Conservation (phyloP, 2,113 vertebrate genomes). For the Nymphicus hollandicus region DNA sequence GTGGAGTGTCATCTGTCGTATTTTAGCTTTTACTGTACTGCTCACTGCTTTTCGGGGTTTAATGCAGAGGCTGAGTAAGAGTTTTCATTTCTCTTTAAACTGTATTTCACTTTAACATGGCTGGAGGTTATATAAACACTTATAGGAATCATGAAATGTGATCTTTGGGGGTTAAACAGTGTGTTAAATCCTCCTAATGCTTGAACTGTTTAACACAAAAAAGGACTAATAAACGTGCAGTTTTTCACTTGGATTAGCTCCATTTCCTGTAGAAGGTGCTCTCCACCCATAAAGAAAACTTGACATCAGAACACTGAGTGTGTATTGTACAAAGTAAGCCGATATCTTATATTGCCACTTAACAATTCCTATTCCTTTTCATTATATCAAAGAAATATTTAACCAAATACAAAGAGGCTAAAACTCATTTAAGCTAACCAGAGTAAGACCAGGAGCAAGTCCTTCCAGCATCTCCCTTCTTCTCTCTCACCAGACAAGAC, state of each 20-base stretch:
- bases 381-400: neutral
- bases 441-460: neutral
- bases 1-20: neutral
- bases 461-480: neutral
- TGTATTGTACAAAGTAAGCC: neutral
- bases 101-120: slow-evolving; percentile 47
- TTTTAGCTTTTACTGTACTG: slow-evolving; percentile 23
- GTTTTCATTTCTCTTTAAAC: slow-evolving; percentile 30
- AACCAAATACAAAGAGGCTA: neutral
- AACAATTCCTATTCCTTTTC: neutral
- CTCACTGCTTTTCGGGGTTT: slow-evolving; percentile 20
- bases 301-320: slow-evolving; percentile 24
- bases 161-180: slow-evolving; percentile 62
- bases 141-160: slow-evolving; percentile 63
- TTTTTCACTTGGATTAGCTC: slow-evolving; percentile 62
- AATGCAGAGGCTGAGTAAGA: neutral
- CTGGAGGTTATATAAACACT: slow-evolving; percentile 71
- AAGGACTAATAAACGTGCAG: slow-evolving; percentile 38
- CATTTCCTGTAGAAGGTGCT: slow-evolving; percentile 70
- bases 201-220: slow-evolving; percentile 64
- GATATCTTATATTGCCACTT: neutral
- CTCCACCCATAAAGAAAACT: slow-evolving; percentile 72
- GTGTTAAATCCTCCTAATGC: slow-evolving; percentile 61
- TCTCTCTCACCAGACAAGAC: neutral
- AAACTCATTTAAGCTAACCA: neutral